phyloP scores from a whole-genome alignment of 2,888 invertebrate species.

The Hymenopus coronatus region DNA sequence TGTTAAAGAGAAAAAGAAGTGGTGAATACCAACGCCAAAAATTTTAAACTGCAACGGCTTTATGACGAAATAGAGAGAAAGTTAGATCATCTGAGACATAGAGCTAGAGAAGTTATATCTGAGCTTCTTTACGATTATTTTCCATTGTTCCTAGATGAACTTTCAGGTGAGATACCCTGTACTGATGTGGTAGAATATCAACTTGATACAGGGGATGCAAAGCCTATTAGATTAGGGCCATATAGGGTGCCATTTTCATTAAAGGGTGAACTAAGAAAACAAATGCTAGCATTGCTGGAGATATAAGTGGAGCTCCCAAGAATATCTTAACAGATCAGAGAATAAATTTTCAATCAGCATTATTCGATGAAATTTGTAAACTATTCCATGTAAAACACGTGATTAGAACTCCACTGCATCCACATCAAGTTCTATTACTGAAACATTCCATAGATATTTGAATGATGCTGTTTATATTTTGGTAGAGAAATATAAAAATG shows the following conservation, averaged over 20 bases:
- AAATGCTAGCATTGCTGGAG: too few species aligned
- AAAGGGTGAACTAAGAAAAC: too few species aligned
- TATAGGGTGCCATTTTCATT: background rate
- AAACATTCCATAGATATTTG: background rate
- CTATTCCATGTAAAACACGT: slow-evolving; percentile 13
- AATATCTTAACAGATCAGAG: slow-evolving; percentile 36
- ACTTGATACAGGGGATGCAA: background rate
- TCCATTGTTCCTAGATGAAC: too few species aligned
- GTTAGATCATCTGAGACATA: too few species aligned
- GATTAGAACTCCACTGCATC: too few species aligned
- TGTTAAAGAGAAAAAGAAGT: too few species aligned
- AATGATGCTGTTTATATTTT: background rate
- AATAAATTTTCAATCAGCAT: slow-evolving; percentile 33
- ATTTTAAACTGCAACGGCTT: too few species aligned
- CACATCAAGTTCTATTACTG: slow-evolving; percentile 5
- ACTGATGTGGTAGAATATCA: background rate
- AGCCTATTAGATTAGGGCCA: background rate
- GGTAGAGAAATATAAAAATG: background rate
- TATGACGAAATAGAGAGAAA: too few species aligned
- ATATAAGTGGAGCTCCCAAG: slow-evolving; percentile 27
- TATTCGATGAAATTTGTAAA: slow-evolving; percentile 28
- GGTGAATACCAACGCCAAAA: too few species aligned
- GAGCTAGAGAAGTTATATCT: too few species aligned
- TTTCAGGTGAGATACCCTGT: background rate
- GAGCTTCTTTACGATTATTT: too few species aligned